Evolutionary conservation across 2,797 vertebrate genomes (phyloP), one percentile per base, ranked within the genome.

Genomic region (Sphenopsis melanotis): DNA sequence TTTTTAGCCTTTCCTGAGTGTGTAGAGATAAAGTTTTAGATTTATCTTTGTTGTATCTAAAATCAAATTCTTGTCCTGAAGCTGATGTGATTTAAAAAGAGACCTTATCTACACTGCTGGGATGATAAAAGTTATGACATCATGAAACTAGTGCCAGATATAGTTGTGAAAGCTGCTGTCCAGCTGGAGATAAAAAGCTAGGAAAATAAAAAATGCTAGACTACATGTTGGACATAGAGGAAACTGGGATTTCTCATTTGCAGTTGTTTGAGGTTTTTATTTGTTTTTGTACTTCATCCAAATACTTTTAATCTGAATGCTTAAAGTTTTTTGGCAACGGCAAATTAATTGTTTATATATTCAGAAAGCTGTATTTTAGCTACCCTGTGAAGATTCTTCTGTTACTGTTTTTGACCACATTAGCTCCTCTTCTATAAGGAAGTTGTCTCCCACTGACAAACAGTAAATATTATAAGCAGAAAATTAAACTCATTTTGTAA

Each of bases 251-350:
- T 88, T 90, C 15, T 74, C 8, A 29, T 27, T 52, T 65, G 2
- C 21, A 3, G 7, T 11, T 42, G 1, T 11, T 41, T 26, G 7
- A 5, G 10, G 1, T 8, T 46, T 29, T 42, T 53, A 10, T 29
- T 49, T 44, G 5, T 15, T 49, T 84, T 66, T 80, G 3, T 18
- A 46, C 4, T 57, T 80, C 6, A 55, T 44, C 5, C 6, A 34
- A 82, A 30, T 49, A 36, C 2, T 52, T 90, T 32, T 46, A 64
- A 16, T 52, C 9, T 11, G 26, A 57, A 30, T 32, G 23, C 7
- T 68, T n/a, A 49, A 16, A 3, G 14, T 39, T 44, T 79, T 81
- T 69, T 24, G 3, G 1, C 30, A 23, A 7, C 12, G 78, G 20
- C 7, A 49, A 55, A 64, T 27, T 8, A 18, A 37, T 65, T 53